These are phyloP conservation scores for Myotis vivesi DNA, from an alignment of 2,797 vertebrate genomes.

Conservation along the genomic window DNA sequence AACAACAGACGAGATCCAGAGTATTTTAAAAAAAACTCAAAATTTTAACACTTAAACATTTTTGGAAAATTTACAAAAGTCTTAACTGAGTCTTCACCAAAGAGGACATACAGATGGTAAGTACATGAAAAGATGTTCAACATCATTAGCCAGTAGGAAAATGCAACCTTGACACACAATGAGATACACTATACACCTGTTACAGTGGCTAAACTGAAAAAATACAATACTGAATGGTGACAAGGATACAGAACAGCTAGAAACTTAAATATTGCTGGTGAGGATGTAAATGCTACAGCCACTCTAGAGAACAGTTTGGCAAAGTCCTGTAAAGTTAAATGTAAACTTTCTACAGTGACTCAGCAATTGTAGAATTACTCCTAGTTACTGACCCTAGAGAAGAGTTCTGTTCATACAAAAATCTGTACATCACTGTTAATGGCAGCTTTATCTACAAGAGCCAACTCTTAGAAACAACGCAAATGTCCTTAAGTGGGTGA, in stretches of 20 bases:
- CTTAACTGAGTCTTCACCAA: neutral
- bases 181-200: too few relatives aligned
- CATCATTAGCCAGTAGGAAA: neutral
- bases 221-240: neutral
- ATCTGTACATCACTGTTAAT: too few relatives aligned
- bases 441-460: neutral
- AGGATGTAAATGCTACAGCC: neutral
- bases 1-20: neutral
- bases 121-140: too few relatives aligned
- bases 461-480: neutral
- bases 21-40: neutral
- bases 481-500: too few relatives aligned
- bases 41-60: neutral
- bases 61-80: neutral
- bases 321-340: neutral
- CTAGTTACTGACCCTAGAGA: neutral
- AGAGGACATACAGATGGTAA: neutral
- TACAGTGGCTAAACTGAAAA: neutral
- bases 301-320: neutral
- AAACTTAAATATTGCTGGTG: neutral
- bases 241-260: rapidly evolving
- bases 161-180: neutral
- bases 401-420: neutral
- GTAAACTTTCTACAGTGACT: neutral
- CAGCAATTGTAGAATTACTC: neutral